phyloP scores from a whole-genome alignment of 2,113 vertebrate genomes.

The Gambusia holbrooki region DNA sequence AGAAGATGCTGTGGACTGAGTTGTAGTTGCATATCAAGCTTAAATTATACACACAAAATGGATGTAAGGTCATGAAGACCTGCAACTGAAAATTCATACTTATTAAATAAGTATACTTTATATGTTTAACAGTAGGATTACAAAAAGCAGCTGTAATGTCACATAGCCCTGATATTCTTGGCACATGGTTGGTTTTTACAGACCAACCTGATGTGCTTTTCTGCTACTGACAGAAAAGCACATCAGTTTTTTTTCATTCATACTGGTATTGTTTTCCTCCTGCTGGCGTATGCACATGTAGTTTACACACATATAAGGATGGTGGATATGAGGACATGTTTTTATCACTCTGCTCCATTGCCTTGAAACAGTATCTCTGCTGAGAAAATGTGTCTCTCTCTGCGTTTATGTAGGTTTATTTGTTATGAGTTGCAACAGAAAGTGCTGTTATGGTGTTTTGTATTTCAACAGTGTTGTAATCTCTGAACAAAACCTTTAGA shows the following conservation, averaged over 20 bases:
- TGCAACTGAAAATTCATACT: neutral
- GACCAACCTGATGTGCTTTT: neutral
- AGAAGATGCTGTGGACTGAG: conserved; percentile 19
- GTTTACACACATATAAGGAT: neutral
- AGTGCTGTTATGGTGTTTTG: neutral
- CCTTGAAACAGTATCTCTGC: conserved; percentile 5
- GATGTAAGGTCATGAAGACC: neutral
- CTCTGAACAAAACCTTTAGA: no score
- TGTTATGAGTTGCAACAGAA: neutral
- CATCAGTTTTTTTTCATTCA: neutral
- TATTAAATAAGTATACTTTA: neutral
- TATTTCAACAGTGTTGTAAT: no score
- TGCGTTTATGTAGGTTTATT: neutral
- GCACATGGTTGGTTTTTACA: neutral
- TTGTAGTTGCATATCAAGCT: conserved; percentile 9
- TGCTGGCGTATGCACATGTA: neutral
- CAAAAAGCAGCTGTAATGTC: neutral
- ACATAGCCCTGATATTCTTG: neutral
- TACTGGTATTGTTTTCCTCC: neutral
- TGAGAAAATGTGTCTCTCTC: neutral
- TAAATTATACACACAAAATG: no score
- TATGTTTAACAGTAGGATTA: neutral
- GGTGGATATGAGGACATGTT: neutral
- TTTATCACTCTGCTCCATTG: conserved; percentile 9
- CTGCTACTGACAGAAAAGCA: neutral